phyloP scores from a whole-genome alignment of 2,888 invertebrate species.

The Zaprionus obscuricornis region DNA sequence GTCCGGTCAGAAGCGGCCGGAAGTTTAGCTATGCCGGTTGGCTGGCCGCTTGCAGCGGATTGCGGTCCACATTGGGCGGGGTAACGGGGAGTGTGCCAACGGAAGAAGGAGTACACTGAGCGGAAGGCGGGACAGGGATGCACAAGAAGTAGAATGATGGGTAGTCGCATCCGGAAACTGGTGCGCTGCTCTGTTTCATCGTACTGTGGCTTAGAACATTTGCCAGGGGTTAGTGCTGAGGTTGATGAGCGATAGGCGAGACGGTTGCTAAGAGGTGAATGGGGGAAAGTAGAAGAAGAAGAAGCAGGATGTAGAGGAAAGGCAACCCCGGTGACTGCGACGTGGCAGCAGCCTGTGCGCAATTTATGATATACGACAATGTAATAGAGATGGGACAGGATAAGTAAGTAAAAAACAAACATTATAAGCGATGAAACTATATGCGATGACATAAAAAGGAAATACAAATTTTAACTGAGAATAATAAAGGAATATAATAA shows the following conservation, averaged over 20 bases:
- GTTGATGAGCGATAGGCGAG: slow-evolving; percentile 4
- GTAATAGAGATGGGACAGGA: slow-evolving; percentile 24
- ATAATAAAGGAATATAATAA: too few species aligned
- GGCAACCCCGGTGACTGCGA: too few species aligned
- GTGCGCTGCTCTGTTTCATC: slow-evolving; percentile 41
- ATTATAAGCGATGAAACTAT: too few species aligned
- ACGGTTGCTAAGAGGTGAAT: too few species aligned
- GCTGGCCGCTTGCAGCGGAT: slow-evolving; percentile 59
- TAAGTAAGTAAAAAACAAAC: too few species aligned
- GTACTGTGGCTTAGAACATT: slow-evolving; percentile 57
- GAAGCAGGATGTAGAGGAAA: too few species aligned
- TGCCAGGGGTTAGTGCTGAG: slow-evolving; percentile 33
- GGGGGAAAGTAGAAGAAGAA: too few species aligned
- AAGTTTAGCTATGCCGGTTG: slow-evolving; percentile 74
- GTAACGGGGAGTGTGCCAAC: background rate
- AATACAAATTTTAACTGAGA: too few species aligned
- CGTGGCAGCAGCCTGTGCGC: slow-evolving; percentile 61
- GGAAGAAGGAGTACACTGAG: background rate
- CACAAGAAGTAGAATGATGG: too few species aligned
- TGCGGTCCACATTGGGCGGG: slow-evolving; percentile 30
- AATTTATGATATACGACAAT: slow-evolving; percentile 68
- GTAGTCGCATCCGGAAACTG: slow-evolving; percentile 39
- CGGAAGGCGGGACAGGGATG: background rate
- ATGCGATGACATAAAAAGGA: too few species aligned
- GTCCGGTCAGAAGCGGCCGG: slow-evolving; percentile 58